These are phyloP conservation scores for Buphagus erythrorhynchus DNA, from an alignment of 2,797 vertebrate species.

Conservation along the genomic window DNA sequence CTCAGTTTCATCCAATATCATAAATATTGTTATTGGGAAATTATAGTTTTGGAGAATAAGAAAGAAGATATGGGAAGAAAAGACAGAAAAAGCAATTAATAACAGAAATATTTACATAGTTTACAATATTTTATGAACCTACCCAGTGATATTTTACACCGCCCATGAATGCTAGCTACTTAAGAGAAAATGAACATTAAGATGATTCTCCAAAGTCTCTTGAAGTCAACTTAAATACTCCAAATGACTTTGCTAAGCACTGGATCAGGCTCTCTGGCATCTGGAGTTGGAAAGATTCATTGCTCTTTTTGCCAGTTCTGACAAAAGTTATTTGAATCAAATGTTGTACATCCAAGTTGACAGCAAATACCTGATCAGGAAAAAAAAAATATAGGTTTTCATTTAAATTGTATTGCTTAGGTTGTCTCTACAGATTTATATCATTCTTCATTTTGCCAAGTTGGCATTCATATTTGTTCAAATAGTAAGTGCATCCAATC, in stretches of 20 bases:
- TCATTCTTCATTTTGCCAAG: conserved; percentile 66
- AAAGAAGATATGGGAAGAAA: neutral
- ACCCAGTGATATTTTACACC: neutral
- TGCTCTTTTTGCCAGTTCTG: conserved; percentile 66
- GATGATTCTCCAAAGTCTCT: neutral
- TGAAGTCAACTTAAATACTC: conserved; percentile 10
- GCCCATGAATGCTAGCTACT: neutral
- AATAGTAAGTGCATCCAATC: conserved; percentile 64
- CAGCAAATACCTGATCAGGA: conserved; percentile 53
- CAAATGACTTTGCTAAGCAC: conserved; percentile 14
- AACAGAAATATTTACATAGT: neutral
- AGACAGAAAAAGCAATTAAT: neutral
- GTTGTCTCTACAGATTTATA: conserved; percentile 74
- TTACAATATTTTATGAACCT: neutral
- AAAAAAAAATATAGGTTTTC: conserved; percentile 48
- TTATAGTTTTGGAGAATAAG: neutral
- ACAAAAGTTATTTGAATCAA: conserved; percentile 70
- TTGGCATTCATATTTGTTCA: conserved; percentile 62
- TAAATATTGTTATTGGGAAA: neutral
- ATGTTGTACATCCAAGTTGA: conserved; percentile 49
- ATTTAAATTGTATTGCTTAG: conserved; percentile 74
- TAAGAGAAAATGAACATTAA: neutral
- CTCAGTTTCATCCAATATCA: neutral
- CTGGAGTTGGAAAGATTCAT: conserved; percentile 24
- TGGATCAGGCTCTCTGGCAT: conserved; percentile 32